These are phyloP conservation scores for Drosophila bunnanda DNA, from an alignment of 2,888 invertebrate genomes.

Conservation along the genomic window DNA sequence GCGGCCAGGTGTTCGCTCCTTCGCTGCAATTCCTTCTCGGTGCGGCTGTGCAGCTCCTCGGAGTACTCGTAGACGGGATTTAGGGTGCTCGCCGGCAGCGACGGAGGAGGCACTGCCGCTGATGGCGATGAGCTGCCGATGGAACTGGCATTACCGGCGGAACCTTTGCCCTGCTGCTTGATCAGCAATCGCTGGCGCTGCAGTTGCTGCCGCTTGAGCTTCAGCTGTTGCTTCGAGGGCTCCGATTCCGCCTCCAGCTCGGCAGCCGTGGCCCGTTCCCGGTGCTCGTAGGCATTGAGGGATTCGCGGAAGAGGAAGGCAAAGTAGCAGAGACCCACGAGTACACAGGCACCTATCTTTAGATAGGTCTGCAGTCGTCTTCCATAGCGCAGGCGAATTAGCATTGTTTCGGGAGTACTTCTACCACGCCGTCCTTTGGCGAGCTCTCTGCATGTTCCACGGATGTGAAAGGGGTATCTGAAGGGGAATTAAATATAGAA, in stretches of 20 bases:
- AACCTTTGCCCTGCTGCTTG: conserved; percentile 29
- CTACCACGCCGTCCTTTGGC: conserved; percentile 24
- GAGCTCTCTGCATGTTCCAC: conserved; percentile 51
- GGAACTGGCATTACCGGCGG: conserved; percentile 26
- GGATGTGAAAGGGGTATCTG: conserved; percentile 2
- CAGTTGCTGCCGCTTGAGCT: conserved; percentile 63
- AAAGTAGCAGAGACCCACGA: conserved; percentile 82
- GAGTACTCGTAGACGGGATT: conserved; percentile 85
- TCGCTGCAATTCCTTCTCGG: conserved; percentile 86
- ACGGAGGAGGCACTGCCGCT: conserved; percentile 40
- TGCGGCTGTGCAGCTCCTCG: conserved; percentile 84
- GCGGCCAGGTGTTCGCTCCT: conserved; percentile 85
- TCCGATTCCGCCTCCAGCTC: conserved; percentile 55
- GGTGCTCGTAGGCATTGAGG: conserved; percentile 83
- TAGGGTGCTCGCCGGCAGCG: conserved; percentile 72
- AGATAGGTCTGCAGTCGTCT: conserved; percentile 82
- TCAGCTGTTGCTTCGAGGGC: conserved; percentile 72
- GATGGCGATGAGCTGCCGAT: conserved; percentile 3
- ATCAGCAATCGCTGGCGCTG: conserved; percentile 53
- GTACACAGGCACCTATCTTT: conserved; percentile 79
- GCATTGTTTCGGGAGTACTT: conserved; percentile 64
- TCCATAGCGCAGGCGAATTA: conserved; percentile 80
- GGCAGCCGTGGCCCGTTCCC: conserved; percentile 69
- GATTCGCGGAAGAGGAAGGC: conserved; percentile 83
- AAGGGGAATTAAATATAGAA: neutral